These are phyloP conservation scores for Darevskia mixta DNA, from an alignment of 2,797 vertebrate species.

Conservation along the genomic window DNA sequence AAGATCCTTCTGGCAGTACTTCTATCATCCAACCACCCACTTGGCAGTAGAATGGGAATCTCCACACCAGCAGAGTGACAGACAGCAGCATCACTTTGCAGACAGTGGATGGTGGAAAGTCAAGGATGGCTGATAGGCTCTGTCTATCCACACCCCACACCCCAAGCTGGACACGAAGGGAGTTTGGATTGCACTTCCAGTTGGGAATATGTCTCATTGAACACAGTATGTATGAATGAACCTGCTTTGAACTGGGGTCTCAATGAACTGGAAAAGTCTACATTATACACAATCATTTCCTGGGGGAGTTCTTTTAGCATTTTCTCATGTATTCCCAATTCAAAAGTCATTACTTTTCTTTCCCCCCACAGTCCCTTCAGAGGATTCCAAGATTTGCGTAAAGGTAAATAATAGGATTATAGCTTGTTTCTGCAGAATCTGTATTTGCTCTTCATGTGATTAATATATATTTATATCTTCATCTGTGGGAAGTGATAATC, in stretches of 20 bases:
- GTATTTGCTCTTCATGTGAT: constrained; percentile 7
- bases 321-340: background rate
- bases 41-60: too few species aligned
- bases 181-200: too few species aligned
- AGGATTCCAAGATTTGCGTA: background rate
- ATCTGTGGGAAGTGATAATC: background rate
- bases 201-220: too few species aligned
- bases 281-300: background rate
- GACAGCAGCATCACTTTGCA: too few species aligned
- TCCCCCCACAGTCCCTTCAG: background rate
- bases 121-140: too few species aligned
- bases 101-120: too few species aligned
- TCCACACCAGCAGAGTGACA: too few species aligned
- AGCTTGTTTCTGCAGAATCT: constrained; percentile 10
- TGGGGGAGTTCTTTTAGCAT: constrained; percentile 1
- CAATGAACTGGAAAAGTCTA: background rate
- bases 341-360: background rate
- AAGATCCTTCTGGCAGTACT: too few species aligned
- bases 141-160: too few species aligned
- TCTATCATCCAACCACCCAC: too few species aligned
- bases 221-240: too few species aligned
- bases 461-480: background rate
- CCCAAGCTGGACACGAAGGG: too few species aligned
- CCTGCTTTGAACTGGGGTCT: background rate
- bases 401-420: background rate